Percentiles rank a stretch among this genome's conserved stretches.
These are phyloP conservation scores for Wiebesia pumilae DNA, from an alignment of 1,140 invertebrate species.

Conservation along the genomic window DNA sequence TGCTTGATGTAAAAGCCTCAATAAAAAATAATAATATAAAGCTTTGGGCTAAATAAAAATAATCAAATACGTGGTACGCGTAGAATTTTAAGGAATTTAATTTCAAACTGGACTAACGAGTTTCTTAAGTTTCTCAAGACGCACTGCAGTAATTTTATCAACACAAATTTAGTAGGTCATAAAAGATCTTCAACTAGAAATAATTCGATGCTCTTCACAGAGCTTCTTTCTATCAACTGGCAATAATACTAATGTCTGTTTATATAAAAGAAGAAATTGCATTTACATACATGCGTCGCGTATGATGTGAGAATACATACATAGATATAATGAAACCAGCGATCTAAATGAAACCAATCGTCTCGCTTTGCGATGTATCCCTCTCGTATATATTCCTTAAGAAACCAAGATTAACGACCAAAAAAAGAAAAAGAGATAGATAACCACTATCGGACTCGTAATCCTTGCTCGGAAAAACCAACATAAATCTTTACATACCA, in stretches of 20 bases:
- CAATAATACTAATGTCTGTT: not conserved
- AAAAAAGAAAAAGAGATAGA: not conserved
- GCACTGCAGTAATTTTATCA: not conserved
- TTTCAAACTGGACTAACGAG: not conserved
- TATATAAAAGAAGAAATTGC: not conserved
- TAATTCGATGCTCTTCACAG: not conserved
- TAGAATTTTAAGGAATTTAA: not conserved
- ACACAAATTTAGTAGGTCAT: not conserved
- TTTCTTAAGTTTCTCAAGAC: not conserved
- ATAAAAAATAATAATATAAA: not conserved
- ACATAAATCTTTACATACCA: slow-evolving; percentile 16
- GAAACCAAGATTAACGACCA: not conserved
- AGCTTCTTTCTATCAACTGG: not conserved
- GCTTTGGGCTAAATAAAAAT: not conserved
- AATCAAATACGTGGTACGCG: not conserved
- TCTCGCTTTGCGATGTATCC: not conserved
- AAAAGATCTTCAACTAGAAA: slow-evolving; percentile 6
- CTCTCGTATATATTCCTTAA: not conserved
- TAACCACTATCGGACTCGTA: not conserved
- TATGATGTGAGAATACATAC: not conserved
- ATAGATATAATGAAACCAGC: not conserved
- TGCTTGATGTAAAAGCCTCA: not conserved
- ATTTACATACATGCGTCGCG: not conserved
- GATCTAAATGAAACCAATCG: not conserved
- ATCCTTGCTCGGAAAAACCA: not conserved